These are phyloP conservation scores for Parnassius smintheus DNA, from an alignment of 2,888 invertebrate species.

Conservation along the genomic window DNA sequence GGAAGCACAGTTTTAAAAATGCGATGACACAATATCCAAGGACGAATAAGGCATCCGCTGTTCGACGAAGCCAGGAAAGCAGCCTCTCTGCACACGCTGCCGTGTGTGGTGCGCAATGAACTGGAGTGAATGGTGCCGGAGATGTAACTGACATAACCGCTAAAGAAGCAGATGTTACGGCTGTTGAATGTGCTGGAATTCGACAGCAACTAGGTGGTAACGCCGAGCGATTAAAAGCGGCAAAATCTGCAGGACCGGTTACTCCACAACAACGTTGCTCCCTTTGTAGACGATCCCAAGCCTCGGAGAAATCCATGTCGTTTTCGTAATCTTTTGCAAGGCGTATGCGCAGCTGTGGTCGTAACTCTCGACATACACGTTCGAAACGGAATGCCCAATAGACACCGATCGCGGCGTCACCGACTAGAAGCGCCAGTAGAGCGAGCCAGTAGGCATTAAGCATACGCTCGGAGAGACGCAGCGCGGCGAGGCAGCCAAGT, in stretches of 20 bases:
- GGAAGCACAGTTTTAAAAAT: conserved; percentile 93
- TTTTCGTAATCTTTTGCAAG: conserved; percentile 86
- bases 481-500: conserved; percentile 90
- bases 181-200: conserved; percentile 62
- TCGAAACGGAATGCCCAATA: conserved; percentile 92
- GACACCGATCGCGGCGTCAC: conserved; percentile 91
- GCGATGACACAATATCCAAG: conserved; percentile 94
- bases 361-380: conserved; percentile 86
- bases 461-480: conserved; percentile 89
- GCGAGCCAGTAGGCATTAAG: conserved; percentile 92
- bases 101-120: conserved; percentile 72
- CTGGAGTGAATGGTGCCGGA: conserved; percentile 59
- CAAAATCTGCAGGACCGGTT: conserved; percentile 81
- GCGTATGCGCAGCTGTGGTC: conserved; percentile 83
- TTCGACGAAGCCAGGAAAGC: conserved; percentile 87
- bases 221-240: conserved; percentile 65
- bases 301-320: conserved; percentile 86
- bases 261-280: conserved; percentile 91
- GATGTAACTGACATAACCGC: conserved; percentile 60
- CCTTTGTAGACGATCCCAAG: conserved; percentile 89
- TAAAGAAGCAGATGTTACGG: conserved; percentile 77
- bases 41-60: conserved; percentile 90
- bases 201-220: conserved; percentile 74
- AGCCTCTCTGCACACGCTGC: conserved; percentile 88
- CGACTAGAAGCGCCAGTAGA: conserved; percentile 88